These are phyloP conservation scores for Dryobotodes eremita DNA, from an alignment of 2,888 invertebrate genomes.

Conservation along the genomic window DNA sequence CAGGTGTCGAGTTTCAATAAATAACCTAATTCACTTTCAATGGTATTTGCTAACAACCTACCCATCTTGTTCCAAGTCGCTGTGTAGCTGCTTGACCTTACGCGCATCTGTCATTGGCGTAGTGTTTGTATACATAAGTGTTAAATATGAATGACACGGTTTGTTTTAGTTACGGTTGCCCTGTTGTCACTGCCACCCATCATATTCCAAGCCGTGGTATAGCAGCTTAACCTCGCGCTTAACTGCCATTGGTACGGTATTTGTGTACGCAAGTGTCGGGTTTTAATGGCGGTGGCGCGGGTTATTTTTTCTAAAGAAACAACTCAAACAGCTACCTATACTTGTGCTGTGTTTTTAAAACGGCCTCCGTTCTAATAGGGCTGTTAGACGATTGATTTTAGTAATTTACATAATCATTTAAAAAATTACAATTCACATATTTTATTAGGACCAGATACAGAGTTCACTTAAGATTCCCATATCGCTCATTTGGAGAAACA, in stretches of 20 bases:
- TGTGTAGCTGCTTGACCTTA: conserved; percentile 5
- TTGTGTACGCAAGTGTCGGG: conserved; percentile 50
- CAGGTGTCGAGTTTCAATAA: conserved; percentile 29
- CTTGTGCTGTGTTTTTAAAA: conserved; percentile 61
- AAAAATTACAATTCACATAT: not conserved
- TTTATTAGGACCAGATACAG: not conserved
- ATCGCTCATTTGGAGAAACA: no score
- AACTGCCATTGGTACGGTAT: conserved; percentile 10
- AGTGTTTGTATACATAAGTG: conserved; percentile 38
- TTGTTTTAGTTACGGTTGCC: not conserved
- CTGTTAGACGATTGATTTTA: conserved; percentile 17
- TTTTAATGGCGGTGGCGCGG: conserved; percentile 46
- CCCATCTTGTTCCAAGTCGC: conserved; percentile 3
- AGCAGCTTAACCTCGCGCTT: conserved; percentile 20
- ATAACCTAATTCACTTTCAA: conserved; percentile 23
- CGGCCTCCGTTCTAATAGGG: conserved; percentile 56
- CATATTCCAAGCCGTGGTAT: conserved; percentile 1
- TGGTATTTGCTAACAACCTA: not conserved
- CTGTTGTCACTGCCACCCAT: conserved; percentile 20
- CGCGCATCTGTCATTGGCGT: conserved; percentile 3
- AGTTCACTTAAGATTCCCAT: not conserved
- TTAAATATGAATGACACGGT: conserved; percentile 34
- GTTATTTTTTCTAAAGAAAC: conserved; percentile 67
- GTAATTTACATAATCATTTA: not conserved
- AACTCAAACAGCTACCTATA: conserved; percentile 60